Percentiles rank a stretch among this genome's conserved stretches.
phyloP scores from a whole-genome alignment of 2,113 vertebrate genomes.

The Balaeniceps rex region DNA sequence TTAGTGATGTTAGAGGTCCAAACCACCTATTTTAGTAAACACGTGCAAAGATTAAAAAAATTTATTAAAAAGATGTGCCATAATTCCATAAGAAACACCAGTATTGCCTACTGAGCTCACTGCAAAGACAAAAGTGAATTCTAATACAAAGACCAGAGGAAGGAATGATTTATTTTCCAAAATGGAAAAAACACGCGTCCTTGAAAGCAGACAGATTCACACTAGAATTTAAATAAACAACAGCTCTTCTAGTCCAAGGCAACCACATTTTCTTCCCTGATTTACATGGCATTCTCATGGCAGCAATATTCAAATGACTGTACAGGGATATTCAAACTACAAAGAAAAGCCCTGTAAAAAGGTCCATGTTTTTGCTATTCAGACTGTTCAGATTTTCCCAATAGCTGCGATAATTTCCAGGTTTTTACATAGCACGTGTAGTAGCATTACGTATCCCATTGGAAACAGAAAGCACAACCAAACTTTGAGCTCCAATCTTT shows the following conservation, averaged over 20 bases:
- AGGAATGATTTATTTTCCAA: neutral
- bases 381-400: neutral
- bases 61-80: neutral
- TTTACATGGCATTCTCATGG: constrained; percentile 35
- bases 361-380: neutral
- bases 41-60: neutral
- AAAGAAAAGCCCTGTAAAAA: constrained; percentile 45
- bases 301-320: neutral
- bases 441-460: neutral
- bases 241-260: neutral
- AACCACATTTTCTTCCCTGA: neutral
- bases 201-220: neutral
- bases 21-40: neutral
- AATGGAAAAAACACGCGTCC: neutral
- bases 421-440: neutral
- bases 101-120: neutral
- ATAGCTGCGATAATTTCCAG: neutral
- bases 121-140: constrained; percentile 20
- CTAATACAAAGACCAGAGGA: neutral
- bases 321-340: constrained; percentile 29
- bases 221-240: constrained; percentile 42
- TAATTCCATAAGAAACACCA: neutral
- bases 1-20: neutral
- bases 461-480: neutral
- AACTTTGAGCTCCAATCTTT: constrained; percentile 17